Evolutionary conservation across 2,797 vertebrate genomes (phyloP).

Genomic region (Tokudaia tokunoshimensis): DNA sequence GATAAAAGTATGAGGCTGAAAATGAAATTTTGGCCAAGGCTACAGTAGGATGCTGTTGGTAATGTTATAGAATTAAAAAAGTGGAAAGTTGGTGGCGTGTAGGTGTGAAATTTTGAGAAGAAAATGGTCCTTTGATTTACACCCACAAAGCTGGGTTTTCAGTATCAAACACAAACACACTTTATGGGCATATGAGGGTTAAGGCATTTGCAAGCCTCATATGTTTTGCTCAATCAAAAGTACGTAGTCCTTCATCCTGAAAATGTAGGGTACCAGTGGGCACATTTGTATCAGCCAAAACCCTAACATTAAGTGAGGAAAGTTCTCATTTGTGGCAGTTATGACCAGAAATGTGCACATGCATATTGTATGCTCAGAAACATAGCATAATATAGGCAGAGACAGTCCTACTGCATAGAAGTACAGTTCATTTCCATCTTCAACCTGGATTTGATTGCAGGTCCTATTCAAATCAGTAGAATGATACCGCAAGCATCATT

Average conservation of each 20-base stretch:
- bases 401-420: neutral
- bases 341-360: neutral
- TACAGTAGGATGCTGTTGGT: neutral
- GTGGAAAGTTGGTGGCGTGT: neutral
- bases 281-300: neutral
- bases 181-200: neutral
- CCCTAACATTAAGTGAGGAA: neutral
- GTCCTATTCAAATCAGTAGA: neutral
- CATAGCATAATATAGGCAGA: neutral
- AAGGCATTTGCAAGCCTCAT: neutral
- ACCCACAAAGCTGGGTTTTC: neutral
- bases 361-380: neutral
- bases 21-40: neutral
- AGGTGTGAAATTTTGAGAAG: neutral
- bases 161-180: conserved; percentile 6
- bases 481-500: neutral
- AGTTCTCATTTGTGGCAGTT: neutral
- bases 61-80: neutral
- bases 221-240: neutral
- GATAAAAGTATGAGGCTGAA: neutral
- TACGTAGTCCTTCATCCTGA: neutral
- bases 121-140: neutral
- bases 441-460: neutral
- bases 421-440: neutral
- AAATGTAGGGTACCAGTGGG: neutral